Conservation (phyloP, 2,888 invertebrate species). For the Apodemia zela region DNA sequence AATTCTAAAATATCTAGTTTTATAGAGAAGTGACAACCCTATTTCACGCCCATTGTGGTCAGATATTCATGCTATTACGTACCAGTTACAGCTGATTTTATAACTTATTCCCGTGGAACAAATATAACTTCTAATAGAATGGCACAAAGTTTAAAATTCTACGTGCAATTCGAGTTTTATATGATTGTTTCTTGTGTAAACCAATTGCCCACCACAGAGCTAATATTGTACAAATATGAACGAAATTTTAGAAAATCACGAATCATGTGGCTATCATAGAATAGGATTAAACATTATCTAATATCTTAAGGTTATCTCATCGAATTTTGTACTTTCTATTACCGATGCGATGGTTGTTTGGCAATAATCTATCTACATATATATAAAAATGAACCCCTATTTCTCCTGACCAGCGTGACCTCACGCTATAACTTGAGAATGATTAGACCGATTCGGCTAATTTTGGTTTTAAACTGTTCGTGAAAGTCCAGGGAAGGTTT, state of each 20-base stretch:
- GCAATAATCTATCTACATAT: too few species aligned
- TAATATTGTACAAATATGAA: slow-evolving; percentile 18
- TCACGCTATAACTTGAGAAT: too few species aligned
- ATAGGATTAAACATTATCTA: not conserved
- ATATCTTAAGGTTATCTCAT: too few species aligned
- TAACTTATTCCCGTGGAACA: not conserved
- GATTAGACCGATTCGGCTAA: too few species aligned
- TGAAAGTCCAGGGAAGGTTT: too few species aligned
- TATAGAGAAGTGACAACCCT: not conserved
- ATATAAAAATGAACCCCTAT: too few species aligned
- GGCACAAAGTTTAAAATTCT: not conserved
- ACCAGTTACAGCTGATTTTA: slow-evolving; percentile 16
- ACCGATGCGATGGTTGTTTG: too few species aligned
- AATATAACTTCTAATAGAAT: not conserved
- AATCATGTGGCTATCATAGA: not conserved
- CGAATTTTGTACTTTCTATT: too few species aligned
- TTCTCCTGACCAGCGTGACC: too few species aligned
- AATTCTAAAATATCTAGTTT: too few species aligned
- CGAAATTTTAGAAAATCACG: slow-evolving; percentile 13
- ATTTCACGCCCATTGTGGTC: slow-evolving; percentile 36
- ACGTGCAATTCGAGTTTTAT: not conserved
- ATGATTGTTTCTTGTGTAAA: not conserved
- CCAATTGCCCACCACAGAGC: not conserved
- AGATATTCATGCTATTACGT: slow-evolving; percentile 29
- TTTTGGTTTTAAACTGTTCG: too few species aligned